Evolutionary conservation across 1,140 invertebrate species (phyloP), one percentile per base, ranked within the genome.

Genomic region (Leptopilina boulardi): DNA sequence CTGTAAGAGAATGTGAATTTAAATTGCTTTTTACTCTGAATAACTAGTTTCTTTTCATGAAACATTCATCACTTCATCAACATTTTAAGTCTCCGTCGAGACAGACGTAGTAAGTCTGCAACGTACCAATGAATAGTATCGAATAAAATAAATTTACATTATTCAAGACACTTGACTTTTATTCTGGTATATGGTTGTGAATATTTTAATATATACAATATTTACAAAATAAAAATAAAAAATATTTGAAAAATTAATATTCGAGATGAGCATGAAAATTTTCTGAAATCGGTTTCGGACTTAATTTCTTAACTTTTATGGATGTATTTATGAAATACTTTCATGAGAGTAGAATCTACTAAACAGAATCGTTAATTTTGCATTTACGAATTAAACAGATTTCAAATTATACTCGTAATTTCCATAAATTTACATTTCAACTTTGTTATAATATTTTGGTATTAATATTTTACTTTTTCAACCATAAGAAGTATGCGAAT

Each of bases 21-120:
- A 66, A 66, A 66, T 66, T 66, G 10, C 23, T 66, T 66, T 66
- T 66, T 66, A 30, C 23, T 66, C 26, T 30, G 15, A 66, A 30
- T 66, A 26, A 66, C 56, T 66, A 66, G 56, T 66, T 66, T 30
- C 21, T 15, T 30, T 66, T 11, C 26, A 66, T 66, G 56, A 30
- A 34, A 15, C 26, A 66, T 66, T 66, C 21, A 59, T 59, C 56
- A 59, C 56, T 59, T 59, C 21, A 26, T 26, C 56, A 26, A 59
- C 56, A 59, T 59, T 59, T 59, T 30, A 66, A 66, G 56, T 66
- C 56, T 30, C 23, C 26, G 23, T 30, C 4, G 26, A 66, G 11
- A 66, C 56, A 30, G 56, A 66, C 11, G 15, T 15, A 66, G 56
- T 66, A 26, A 59, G 21, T 59, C 54, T 11, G 54, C 54, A 59